phyloP scores from a whole-genome alignment of 2,797 vertebrate genomes.

The Amphiprion clarkii region DNA sequence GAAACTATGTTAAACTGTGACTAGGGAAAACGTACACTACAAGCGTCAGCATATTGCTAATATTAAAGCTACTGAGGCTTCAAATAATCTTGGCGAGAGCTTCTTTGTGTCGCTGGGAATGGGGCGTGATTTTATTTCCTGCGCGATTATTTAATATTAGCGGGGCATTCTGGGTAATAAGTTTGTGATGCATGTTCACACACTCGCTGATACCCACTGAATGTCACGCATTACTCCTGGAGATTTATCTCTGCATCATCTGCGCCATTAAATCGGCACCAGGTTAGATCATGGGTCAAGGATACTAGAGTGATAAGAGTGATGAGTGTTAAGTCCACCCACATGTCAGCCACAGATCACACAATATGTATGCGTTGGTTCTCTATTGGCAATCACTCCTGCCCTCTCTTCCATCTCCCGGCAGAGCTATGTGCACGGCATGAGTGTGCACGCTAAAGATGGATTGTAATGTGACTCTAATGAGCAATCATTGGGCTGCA shows the following conservation, averaged over 20 bases:
- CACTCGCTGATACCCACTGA: conserved; percentile 5
- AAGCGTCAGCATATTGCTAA: conserved; percentile 14
- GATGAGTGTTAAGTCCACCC: conserved; percentile 28
- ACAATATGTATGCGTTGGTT: background rate
- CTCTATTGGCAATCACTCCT: conserved; percentile 11
- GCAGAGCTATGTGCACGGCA: background rate
- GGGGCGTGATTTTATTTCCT: conserved; percentile 25
- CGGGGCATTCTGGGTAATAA: conserved; percentile 28
- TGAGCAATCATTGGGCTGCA: conserved; percentile 7
- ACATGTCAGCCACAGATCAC: conserved; percentile 29
- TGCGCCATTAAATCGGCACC: conserved; percentile 19
- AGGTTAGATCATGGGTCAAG: conserved; percentile 41
- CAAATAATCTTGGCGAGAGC: conserved; percentile 4
- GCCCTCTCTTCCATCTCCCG: background rate
- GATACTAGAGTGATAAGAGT: conserved; percentile 23
- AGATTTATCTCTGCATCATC: conserved; percentile 22
- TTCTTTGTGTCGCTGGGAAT: background rate
- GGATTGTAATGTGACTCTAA: conserved; percentile 20
- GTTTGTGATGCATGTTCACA: no score
- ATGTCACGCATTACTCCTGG: conserved; percentile 21
- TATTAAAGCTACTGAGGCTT: conserved; percentile 7
- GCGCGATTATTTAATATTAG: conserved; percentile 6
- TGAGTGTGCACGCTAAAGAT: conserved; percentile 4
- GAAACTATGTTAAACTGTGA: conserved; percentile 8
- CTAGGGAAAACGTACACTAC: background rate